phyloP scores from a whole-genome alignment of 2,113 vertebrate species.

The Acrocephalus kingi region DNA sequence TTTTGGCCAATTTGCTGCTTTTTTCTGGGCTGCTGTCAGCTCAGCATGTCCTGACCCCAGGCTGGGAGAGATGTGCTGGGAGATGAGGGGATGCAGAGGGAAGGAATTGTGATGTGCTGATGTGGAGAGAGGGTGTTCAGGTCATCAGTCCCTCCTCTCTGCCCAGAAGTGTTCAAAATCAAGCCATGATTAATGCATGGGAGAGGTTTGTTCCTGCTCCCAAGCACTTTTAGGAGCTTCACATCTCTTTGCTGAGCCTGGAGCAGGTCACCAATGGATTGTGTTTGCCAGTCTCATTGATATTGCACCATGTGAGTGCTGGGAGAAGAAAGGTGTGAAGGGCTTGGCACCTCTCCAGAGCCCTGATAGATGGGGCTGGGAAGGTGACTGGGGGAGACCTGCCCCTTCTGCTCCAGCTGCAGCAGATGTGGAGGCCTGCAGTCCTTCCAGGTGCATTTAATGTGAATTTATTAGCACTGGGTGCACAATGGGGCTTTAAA shows the following conservation, averaged over 20 bases:
- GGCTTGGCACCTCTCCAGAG: neutral
- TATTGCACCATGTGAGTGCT: fast-evolving
- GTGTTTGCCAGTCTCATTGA: neutral
- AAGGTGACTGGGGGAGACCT: fast-evolving
- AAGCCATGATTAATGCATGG: neutral
- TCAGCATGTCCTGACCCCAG: neutral
- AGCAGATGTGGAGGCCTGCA: neutral
- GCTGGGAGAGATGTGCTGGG: neutral
- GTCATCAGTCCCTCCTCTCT: neutral
- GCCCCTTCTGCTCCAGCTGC: neutral
- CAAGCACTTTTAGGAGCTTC: neutral
- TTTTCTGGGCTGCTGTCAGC: neutral
- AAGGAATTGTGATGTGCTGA: neutral
- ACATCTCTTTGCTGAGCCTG: neutral
- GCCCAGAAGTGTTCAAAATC: neutral
- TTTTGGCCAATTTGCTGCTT: neutral
- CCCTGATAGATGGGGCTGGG: neutral
- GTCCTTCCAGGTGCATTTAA: neutral
- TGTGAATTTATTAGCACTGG: neutral
- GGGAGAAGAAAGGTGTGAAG: neutral
- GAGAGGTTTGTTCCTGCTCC: neutral
- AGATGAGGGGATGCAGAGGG: neutral
- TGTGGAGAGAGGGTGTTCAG: neutral
- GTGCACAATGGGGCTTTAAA: fast-evolving
- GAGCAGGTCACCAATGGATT: neutral